Base-by-base conservation (phyloP, 2,797 vertebrate genomes). In the Rousettus madagascariensis region DNA sequence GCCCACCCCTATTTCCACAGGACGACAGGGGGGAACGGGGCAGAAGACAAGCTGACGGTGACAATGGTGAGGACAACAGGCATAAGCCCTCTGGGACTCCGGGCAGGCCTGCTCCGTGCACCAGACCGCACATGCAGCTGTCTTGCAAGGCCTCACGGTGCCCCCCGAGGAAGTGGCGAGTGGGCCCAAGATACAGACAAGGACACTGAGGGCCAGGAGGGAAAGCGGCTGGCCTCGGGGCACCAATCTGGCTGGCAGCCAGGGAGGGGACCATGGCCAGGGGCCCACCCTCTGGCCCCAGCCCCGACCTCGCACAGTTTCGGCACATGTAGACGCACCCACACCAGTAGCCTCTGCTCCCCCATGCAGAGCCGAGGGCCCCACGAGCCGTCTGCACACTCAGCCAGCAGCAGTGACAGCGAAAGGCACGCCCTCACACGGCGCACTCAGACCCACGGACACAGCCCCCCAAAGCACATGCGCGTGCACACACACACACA, bases 221-320 rank as follows among this genome's bases (percentile, higher is more conserved):
- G 12, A n/a, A 19, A 20, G n/a, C 0, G 2, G 43, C 78, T 20
- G 6, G 17, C 19, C 22, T 33, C 17, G 17, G 43, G 43, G 41
- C 41, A 4, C 0, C 1, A 36, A 51, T n/a, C n/a, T 1, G 20
- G n/a, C 9, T 7, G 2, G 69, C 1, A 3, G 10, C 53, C 63
- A 12, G 38, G 9, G 43, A 30, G 26, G 53, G 43, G 83, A 11
- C 1, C n/a, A 24, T 0, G 24, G 57, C 36, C 55, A 43, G 2
- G 10, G 38, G 26, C 22, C 13, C 9, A 2, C 49, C 15, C 65
- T 16, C 38, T 13, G 55, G 49, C 61, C 38, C 30, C 43, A 11
- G 22, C 30, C 38, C 61, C 57, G 33, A 24, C 28, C 20, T 65
- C 69, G 16, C 1, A 1, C 63, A 19, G 61, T 5, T 3, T 2